Percentiles rank a stretch among this genome's conserved stretches.
Conservation (phyloP, 2,888 invertebrate genomes). For the Amphipoea lucens region DNA sequence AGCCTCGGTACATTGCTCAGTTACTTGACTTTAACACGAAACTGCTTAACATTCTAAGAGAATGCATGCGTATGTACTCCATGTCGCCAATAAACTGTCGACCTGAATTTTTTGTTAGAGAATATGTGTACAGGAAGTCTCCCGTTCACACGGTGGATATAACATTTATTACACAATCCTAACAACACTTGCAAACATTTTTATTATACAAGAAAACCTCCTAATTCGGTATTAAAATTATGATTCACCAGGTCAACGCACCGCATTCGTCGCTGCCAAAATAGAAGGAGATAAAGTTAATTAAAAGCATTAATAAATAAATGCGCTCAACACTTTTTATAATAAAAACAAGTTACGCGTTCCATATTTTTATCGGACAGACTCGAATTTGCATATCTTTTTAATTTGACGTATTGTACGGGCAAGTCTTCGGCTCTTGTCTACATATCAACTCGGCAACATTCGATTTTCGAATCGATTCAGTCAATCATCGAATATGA, state of each 20-base stretch:
- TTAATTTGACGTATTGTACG: constrained; percentile 83
- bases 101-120: constrained; percentile 85
- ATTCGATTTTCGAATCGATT: constrained; percentile 63
- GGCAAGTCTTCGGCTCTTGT: constrained; percentile 68
- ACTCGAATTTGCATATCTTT: constrained; percentile 85
- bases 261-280: constrained; percentile 80
- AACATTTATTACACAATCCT: constrained; percentile 56
- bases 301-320: constrained; percentile 88
- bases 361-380: constrained; percentile 78
- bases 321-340: constrained; percentile 80
- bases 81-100: constrained; percentile 85
- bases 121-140: constrained; percentile 81
- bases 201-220: constrained; percentile 63
- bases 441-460: constrained; percentile 67
- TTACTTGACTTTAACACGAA: constrained; percentile 83
- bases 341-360: constrained; percentile 79
- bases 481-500: constrained; percentile 47
- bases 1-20: constrained; percentile 74
- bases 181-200: constrained; percentile 61
- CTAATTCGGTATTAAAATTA: constrained; percentile 67
- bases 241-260: constrained; percentile 83
- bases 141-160: constrained; percentile 80
- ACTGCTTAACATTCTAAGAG: constrained; percentile 88
- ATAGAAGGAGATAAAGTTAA: constrained; percentile 87
- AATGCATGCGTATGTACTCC: constrained; percentile 79